Conservation (phyloP, 1,140 invertebrate species). For the Drosophila persimilis region DNA sequence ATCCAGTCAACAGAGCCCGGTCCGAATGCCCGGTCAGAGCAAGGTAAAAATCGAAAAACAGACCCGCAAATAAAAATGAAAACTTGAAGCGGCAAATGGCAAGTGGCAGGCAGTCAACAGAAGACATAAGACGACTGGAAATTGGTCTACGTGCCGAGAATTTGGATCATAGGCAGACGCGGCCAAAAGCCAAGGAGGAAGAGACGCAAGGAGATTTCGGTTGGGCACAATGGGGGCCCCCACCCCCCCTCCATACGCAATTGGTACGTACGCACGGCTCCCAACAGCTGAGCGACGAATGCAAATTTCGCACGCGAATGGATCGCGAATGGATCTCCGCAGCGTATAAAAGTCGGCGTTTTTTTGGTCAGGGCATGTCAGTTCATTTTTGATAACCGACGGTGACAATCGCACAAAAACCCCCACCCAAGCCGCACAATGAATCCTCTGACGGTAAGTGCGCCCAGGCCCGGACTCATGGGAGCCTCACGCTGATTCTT, state of each 20-base stretch:
- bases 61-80: constrained; percentile 39
- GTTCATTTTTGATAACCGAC: constrained; percentile 82
- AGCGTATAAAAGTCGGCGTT: constrained; percentile 75
- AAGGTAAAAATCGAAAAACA: constrained; percentile 16
- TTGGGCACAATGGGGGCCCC: constrained; percentile 13
- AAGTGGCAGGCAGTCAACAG: neutral
- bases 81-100: constrained; percentile 34
- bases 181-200: constrained; percentile 34
- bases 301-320: constrained; percentile 61
- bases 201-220: constrained; percentile 15
- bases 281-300: constrained; percentile 37
- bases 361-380: constrained; percentile 78
- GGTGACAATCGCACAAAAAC: constrained; percentile 69
- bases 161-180: constrained; percentile 63
- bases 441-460: constrained; percentile 82
- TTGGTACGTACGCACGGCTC: constrained; percentile 40
- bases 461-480: neutral
- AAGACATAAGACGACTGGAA: constrained; percentile 42
- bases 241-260: constrained; percentile 24
- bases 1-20: constrained; percentile 19
- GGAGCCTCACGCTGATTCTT: neutral
- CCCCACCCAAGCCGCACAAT: constrained; percentile 76
- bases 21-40: constrained; percentile 1
- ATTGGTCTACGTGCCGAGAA: constrained; percentile 63
- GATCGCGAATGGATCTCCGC: constrained; percentile 30